These are phyloP conservation scores for Drosophila carrolli DNA, from an alignment of 1,140 invertebrate species.

Conservation along the genomic window DNA sequence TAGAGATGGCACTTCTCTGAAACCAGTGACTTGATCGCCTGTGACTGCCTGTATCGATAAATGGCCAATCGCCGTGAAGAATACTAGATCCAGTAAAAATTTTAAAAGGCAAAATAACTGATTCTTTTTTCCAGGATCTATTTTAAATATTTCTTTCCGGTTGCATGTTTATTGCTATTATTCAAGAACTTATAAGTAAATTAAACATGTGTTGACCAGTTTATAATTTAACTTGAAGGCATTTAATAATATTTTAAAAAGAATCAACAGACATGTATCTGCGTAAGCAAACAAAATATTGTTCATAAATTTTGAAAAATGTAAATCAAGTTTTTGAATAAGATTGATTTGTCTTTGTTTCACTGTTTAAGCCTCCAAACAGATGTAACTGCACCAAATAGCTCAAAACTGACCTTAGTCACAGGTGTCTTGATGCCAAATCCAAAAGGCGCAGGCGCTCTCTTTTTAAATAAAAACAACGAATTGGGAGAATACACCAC, in stretches of 20 bases:
- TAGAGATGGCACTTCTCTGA: not conserved
- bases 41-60: not conserved
- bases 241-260: too few species aligned
- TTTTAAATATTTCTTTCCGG: not conserved
- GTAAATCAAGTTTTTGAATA: too few species aligned
- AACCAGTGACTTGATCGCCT: not conserved
- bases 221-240: too few species aligned
- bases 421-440: slow-evolving; percentile 26
- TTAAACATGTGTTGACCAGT: too few species aligned
- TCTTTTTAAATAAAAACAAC: slow-evolving; percentile 22
- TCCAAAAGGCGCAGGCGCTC: slow-evolving; percentile 56
- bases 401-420: slow-evolving; percentile 24
- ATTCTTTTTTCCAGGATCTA: not conserved
- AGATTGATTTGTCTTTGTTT: too few species aligned
- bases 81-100: not conserved
- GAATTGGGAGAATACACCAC: slow-evolving; percentile 6
- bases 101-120: not conserved
- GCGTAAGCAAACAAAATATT: too few species aligned
- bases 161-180: too few species aligned
- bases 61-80: not conserved
- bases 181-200: too few species aligned
- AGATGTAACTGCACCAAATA: too few species aligned
- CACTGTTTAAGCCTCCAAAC: too few species aligned
- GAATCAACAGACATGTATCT: too few species aligned
- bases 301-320: too few species aligned